These are phyloP conservation scores for Miichthys miiuy DNA, from an alignment of 2,797 vertebrate species.

Conservation along the genomic window DNA sequence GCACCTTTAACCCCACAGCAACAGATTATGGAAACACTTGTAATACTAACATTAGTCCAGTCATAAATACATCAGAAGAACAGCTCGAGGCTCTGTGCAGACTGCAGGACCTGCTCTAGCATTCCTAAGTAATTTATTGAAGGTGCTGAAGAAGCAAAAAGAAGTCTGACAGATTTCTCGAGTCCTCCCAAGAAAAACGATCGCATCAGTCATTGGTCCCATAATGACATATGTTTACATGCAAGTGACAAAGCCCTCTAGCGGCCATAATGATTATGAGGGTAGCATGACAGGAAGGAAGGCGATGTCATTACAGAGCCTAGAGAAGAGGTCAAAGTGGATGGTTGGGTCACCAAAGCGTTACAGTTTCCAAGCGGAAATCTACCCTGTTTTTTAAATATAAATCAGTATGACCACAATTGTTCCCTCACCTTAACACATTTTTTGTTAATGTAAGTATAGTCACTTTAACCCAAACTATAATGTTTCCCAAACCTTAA, in stretches of 20 bases:
- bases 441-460: too few relatives aligned
- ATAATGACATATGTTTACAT: background rate
- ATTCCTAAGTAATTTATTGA: background rate
- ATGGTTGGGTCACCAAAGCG: background rate
- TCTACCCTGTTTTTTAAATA: background rate
- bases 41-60: slow-evolving; percentile 33
- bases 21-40: slow-evolving; percentile 35
- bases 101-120: slow-evolving; percentile 16
- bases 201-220: background rate
- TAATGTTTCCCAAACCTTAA: background rate
- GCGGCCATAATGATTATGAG: background rate
- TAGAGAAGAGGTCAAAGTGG: background rate
- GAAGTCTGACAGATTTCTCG: slow-evolving; percentile 2
- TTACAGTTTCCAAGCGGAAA: background rate
- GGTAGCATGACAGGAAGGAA: background rate
- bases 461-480: background rate
- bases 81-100: slow-evolving; percentile 16
- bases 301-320: background rate
- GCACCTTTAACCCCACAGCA: slow-evolving; percentile 30
- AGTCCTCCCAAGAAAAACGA: background rate
- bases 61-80: slow-evolving; percentile 55
- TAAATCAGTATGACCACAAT: background rate
- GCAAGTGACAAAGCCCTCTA: background rate
- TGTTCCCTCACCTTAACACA: background rate
- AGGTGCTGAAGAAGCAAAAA: slow-evolving; percentile 17